Percentiles rank a stretch among this genome's conserved stretches.
These are phyloP conservation scores for Enteromius paludinosus DNA, from an alignment of 2,797 vertebrate genomes.

Conservation along the genomic window DNA sequence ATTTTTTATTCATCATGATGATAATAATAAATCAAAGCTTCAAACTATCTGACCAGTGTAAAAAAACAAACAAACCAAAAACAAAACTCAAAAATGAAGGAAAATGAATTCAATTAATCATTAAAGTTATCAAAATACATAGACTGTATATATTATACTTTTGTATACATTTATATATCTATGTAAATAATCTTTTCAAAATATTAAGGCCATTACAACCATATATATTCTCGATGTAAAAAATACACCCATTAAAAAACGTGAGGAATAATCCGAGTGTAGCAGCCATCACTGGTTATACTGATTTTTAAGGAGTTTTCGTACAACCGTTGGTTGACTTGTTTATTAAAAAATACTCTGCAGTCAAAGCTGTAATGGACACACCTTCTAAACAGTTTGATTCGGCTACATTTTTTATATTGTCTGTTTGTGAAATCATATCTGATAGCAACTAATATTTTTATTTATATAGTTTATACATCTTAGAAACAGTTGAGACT, in stretches of 20 bases:
- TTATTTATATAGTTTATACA: slow-evolving; percentile 51
- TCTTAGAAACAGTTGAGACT: slow-evolving; percentile 65
- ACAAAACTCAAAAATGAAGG: slow-evolving; percentile 24
- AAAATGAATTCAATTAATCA: slow-evolving; percentile 54
- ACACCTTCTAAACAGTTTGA: slow-evolving; percentile 53
- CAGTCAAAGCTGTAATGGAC: slow-evolving; percentile 46
- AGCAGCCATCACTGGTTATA: slow-evolving; percentile 34
- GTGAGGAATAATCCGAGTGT: slow-evolving; percentile 5
- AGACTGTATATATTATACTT: slow-evolving; percentile 59
- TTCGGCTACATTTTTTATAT: slow-evolving; percentile 38
- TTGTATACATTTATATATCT: slow-evolving; percentile 49
- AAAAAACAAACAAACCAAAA: slow-evolving; percentile 70
- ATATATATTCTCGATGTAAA: slow-evolving; percentile 50
- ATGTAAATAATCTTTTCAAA: slow-evolving; percentile 48
- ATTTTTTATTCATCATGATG: slow-evolving; percentile 61
- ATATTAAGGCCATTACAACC: slow-evolving; percentile 54
- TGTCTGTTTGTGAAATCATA: slow-evolving; percentile 38
- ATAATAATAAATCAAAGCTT: slow-evolving; percentile 55
- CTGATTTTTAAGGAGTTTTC: slow-evolving; percentile 1
- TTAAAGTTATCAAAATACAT: slow-evolving; percentile 74
- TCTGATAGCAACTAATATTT: slow-evolving; percentile 57
- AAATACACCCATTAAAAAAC: slow-evolving; percentile 55
- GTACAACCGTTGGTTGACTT: neutral
- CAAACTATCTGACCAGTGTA: slow-evolving; percentile 68
- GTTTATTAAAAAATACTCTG: slow-evolving; percentile 41